Evolutionary conservation across 2,888 invertebrate species (phyloP), one percentile per base, ranked within the genome.

Genomic region (Andrena bucephala): DNA sequence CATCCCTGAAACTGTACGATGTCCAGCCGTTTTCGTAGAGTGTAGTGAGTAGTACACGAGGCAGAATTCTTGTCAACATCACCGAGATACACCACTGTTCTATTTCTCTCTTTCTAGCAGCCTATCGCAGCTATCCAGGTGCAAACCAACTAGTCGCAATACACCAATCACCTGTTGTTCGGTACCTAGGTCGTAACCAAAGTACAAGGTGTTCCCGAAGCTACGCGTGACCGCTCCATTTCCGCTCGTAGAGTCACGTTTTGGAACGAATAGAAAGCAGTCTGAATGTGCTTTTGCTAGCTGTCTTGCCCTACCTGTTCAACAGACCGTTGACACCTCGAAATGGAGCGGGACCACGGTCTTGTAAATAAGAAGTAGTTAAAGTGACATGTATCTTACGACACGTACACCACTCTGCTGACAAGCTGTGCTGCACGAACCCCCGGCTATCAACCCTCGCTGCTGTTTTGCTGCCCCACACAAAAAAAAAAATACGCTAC

Each of bases 81-180:
- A 93, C 93, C 92, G 91, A 85, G 86, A 57, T 57, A 89, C 93
- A 94, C 93, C 93, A 93, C 94, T 93, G 92, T 94, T 93, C 93
- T 93, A 93, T 94, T 93, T 94, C 93, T 94, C 92, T 94, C 93
- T 94, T 94, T 94, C 93, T 94, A 94, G 94, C 93, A 94, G 93
- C 94, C 94, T 94, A 93, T 94, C 94, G 94, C 94, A 94, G 93
- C 93, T 94, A 93, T 91, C 94, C 94, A 94, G 94, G 94, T 94
- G 93, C 94, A 93, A 94, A 92, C 90, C 65, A 91, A 92, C 84
- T 89, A 89, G 89, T 89, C 85, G 89, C 89, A 92, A 42, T 91
- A 93, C 93, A 93, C 93, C 91, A 94, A 88, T 92, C 92, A 93
- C 93, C 93, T 92, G 91, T 92, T 92, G 91, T 92, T 91, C 89